Base-by-base conservation (phyloP, 1,140 invertebrate genomes). In the Aphaenogaster floridana region DNA sequence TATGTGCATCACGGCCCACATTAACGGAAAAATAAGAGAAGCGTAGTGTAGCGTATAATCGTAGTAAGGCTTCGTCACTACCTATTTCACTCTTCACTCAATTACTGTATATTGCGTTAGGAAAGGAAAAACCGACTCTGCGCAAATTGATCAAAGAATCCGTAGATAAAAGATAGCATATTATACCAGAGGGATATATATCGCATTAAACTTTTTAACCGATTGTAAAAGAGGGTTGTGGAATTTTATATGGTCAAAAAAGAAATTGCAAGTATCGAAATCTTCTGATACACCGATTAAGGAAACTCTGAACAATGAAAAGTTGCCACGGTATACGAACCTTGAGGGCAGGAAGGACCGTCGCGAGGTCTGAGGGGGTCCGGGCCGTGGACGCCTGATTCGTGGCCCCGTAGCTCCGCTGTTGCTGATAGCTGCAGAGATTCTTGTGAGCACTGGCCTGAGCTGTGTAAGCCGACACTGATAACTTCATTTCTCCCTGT, bases 391-490 rank as follows among this genome's bases (percentile, higher is more conserved):
- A 94, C 77, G 96, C 96, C 88, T 97, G 97, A 88, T 97, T 97
- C 74, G 97, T 98, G 87, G 97, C 97, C 88, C 97, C 97, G 96
- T 98, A 98, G 93, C 97, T 97, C 90, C 97, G 96, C 95, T 97
- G 97, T 89, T 97, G 96, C 94, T 97, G 97, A 95, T 98, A 98
- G 92, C 96, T 97, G 92, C 96, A 97, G 90, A 98, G 96, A 93
- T 98, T 98, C 95, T 97, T 97, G 94, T 98, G 97, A 93, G 97
- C 97, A 89, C 97, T 97, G 94, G 97, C 97, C 95, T 98, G 97
- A 93, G 97, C 97, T 95, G 97, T 96, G 94, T 97, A 98, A 93
- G 97, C 97, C 91, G 97, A 98, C 93, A 98, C 97, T 94, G 97
- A 97, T 93, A 98, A 96, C 96, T 98, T 98, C 97, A 98, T 98